These are phyloP conservation scores for Struthio camelus DNA, from an alignment of 2,113 vertebrate genomes.

Conservation along the genomic window DNA sequence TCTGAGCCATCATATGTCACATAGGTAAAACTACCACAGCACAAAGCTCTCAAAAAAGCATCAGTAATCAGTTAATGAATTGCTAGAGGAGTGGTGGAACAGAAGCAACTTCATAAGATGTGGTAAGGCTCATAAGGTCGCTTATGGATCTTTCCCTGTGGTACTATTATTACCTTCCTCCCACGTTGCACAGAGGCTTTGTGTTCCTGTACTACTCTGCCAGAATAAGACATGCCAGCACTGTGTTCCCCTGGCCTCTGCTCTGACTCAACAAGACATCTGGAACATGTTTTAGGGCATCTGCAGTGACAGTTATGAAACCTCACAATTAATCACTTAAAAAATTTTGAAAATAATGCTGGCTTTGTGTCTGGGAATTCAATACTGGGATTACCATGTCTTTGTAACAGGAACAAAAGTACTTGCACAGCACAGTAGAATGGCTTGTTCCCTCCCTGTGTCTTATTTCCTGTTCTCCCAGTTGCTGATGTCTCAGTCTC, in stretches of 20 bases:
- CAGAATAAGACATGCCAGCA: neutral
- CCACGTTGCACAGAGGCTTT: neutral
- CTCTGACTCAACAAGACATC: neutral
- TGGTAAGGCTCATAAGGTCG: neutral
- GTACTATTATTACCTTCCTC: neutral
- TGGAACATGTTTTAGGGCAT: neutral
- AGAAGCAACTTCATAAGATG: neutral
- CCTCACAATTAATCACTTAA: fast-evolving
- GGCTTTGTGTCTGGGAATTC: neutral
- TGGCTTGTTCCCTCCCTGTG: neutral
- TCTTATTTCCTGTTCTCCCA: neutral
- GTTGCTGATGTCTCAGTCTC: neutral
- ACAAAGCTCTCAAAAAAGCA: neutral
- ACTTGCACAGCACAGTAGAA: neutral
- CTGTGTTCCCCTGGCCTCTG: neutral
- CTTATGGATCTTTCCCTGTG: neutral
- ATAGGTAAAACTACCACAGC: neutral
- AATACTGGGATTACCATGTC: fast-evolving
- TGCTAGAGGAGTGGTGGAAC: neutral
- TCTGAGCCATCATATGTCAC: neutral
- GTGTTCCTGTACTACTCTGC: neutral
- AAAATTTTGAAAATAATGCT: neutral
- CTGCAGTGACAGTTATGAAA: neutral
- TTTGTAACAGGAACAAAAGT: neutral
- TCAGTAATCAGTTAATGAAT: neutral